Evolutionary conservation across 2,113 vertebrate genomes (phyloP), one percentile per base, ranked within the genome.

Genomic region (Vulpes lagopus): DNA sequence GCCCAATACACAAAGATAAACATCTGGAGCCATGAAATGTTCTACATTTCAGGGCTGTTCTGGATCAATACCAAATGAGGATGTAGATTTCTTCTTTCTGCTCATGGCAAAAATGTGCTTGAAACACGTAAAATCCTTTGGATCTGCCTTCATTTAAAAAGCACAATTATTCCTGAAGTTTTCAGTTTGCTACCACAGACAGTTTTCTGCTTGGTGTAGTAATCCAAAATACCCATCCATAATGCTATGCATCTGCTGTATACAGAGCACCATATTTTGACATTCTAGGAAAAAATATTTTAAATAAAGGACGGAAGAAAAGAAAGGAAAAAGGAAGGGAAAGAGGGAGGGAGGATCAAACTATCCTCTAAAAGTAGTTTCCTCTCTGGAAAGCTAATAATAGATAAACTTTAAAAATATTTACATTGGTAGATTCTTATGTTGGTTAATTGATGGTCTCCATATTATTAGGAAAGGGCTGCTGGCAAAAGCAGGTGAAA

Each of bases 351-450:
- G 49, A 94, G 62, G 35, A 91, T 62, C 69, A 94, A 96, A 97
- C 93, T 89, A 94, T 82, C 79, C 64, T 92, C 38, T 17, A 25
- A 94, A 65, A 57, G 59, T 97, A 67, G 49, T 89, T 97, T 94
- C 57, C 85, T 81, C 64, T 95, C 59, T 76, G 73, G 79, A 80
- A 96, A 64, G 25, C 55, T 87, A 97, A 97, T 93, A 87, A 82
- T 83, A 79, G 25, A 81, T 74, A 88, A 95, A 86, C 78, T 88
- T 86, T n/a, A 92, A 96, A 95, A 94, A 96, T 94, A 97, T 97
- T 96, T 97, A 92, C 80, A 85, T 22, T 87, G 90, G 91, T 87
- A 96, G 74, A 83, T 88, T 96, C 55, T 93, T 88, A 25, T 57
- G 60, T 90, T 94, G 76, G 51, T 83, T 98, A 91, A 97, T 79